Base-by-base conservation (phyloP, 1,140 invertebrate genomes). In the Ceratitis capitata region DNA sequence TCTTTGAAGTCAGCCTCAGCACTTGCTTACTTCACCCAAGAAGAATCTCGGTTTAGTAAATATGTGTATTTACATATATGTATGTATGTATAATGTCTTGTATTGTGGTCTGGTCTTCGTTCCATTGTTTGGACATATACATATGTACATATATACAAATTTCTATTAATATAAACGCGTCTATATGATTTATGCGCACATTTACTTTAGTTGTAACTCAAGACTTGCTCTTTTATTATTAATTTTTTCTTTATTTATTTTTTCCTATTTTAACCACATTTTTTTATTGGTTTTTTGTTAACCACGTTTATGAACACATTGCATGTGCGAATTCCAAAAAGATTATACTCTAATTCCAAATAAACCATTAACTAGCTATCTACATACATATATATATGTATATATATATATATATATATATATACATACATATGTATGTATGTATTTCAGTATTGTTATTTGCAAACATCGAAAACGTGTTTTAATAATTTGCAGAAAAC, bases 11-110 rank as follows among this genome's bases (percentile, higher is more conserved):
- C 39, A 45, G n/a, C 39, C 23, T n/a, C 10, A 39, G 19, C 69
- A 45, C 39, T 78, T 78, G 69, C 69, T 78, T 78, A 78, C 69
- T 78, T 78, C 69, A 78, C 39, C 69, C 39, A 78, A 78, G 69
- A 78, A 78, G 69, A 78, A 78, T 78, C 39, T 78, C 69, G 45
- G 69, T 39, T 78, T 78, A n/a, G 42, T 26, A 19, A 23, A n/a
- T n/a, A n/a, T n/a, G n/a, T n/a, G n/a, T n/a, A n/a, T n/a, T n/a
- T n/a, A n/a, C n/a, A n/a, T n/a, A n/a, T n/a, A n/a, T n/a, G n/a
- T n/a, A n/a, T n/a, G n/a, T n/a, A n/a, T n/a, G n/a, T n/a, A n/a
- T n/a, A n/a, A n/a, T n/a, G n/a, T n/a, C n/a, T 78, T 47, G 39
- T 26, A 35, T 78, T 35, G 32, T 45, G 69, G 35, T 45, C 45